Conservation (phyloP, 2,888 invertebrate species). For the Hirtodrosophila cameraria region DNA sequence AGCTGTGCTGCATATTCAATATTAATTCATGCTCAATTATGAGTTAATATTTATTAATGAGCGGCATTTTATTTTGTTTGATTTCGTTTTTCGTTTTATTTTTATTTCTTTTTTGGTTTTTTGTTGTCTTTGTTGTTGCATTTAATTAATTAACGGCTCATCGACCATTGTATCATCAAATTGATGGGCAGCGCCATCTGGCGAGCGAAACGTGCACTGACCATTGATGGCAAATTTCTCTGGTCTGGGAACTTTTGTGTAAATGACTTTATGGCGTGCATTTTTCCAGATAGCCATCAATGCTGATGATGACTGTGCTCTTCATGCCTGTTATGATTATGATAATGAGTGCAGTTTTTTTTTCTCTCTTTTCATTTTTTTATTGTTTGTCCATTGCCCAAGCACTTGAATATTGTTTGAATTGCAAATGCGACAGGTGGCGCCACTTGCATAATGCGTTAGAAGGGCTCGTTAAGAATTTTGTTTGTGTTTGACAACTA, state of each 20-base stretch:
- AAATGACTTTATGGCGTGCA: constrained; percentile 64
- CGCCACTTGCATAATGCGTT: constrained; percentile 36
- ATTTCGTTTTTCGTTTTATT: constrained; percentile 23
- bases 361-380: no score
- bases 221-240: neutral
- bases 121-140: constrained; percentile 22
- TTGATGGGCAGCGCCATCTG: constrained; percentile 61
- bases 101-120: constrained; percentile 22
- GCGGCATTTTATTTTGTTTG: constrained; percentile 27
- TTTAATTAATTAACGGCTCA: constrained; percentile 58
- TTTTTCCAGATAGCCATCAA: constrained; percentile 27
- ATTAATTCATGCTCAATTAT: constrained; percentile 59
- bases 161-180: constrained; percentile 56
- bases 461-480: constrained; percentile 11
- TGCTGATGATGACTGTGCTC: constrained; percentile 23
- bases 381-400: constrained; percentile 30
- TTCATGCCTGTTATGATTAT: constrained; percentile 12
- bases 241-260: constrained; percentile 38
- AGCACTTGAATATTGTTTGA: constrained; percentile 39
- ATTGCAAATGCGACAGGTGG: constrained; percentile 54
- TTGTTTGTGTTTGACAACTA: constrained; percentile 16
- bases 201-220: constrained; percentile 43
- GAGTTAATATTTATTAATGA: constrained; percentile 74
- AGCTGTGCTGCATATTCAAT: constrained; percentile 29
- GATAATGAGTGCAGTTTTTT: constrained; percentile 16